phyloP scores from a whole-genome alignment of 1,140 invertebrate species.

The Zaprionus kolodkinae region DNA sequence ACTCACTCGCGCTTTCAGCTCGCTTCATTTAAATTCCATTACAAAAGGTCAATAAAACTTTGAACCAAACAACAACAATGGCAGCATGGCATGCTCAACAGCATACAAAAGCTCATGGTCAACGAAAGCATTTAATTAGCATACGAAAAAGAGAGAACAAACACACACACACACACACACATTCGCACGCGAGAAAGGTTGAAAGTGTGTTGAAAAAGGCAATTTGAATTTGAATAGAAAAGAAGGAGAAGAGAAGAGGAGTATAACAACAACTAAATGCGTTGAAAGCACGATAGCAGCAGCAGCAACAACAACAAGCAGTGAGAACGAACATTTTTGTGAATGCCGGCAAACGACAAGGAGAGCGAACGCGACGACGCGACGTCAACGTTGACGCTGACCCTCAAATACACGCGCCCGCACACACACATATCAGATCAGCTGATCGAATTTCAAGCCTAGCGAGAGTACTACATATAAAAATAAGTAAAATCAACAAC shows the following conservation, averaged over 20 bases:
- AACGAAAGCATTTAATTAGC: constrained; percentile 81
- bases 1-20: constrained; percentile 53
- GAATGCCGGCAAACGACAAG: constrained; percentile 41
- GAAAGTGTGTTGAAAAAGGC: constrained; percentile 44
- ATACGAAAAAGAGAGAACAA: constrained; percentile 53
- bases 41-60: constrained; percentile 73
- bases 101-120: constrained; percentile 68
- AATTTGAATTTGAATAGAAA: constrained; percentile 70
- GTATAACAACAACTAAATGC: constrained; percentile 24
- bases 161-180: constrained; percentile 16
- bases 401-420: constrained; percentile 46
- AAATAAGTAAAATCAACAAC: constrained; percentile 35
- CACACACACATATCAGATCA: constrained; percentile 46
- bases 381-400: constrained; percentile 50
- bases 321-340: constrained; percentile 24
- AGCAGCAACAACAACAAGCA: constrained; percentile 18
- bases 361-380: constrained; percentile 10
- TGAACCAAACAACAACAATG: constrained; percentile 43
- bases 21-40: constrained; percentile 57
- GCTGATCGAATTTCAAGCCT: constrained; percentile 77
- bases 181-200: constrained; percentile 53
- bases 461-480: neutral
- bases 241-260: constrained; percentile 4
- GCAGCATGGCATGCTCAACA: constrained; percentile 51
- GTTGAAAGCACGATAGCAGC: constrained; percentile 37